Evolutionary conservation across 1,140 invertebrate genomes (phyloP).

Genomic region (Ostrea edulis): DNA sequence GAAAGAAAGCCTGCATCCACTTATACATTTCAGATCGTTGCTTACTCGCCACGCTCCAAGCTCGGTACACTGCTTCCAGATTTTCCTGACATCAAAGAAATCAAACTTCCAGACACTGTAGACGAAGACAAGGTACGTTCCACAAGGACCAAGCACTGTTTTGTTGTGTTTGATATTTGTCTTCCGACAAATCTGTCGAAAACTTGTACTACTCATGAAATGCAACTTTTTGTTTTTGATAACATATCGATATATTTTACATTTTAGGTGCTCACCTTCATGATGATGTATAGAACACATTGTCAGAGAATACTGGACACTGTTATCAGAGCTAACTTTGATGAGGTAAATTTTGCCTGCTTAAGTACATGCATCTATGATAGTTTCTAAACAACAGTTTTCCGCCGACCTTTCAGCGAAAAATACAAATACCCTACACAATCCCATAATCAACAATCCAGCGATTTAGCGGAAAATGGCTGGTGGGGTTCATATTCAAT

Average conservation of each 20-base stretch:
- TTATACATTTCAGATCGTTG: slow-evolving; percentile 65
- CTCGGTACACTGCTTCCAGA: slow-evolving; percentile 80
- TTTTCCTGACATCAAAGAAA: slow-evolving; percentile 80
- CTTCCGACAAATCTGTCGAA: too few species aligned
- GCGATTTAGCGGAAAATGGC: background rate
- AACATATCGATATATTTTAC: background rate
- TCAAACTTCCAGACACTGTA: slow-evolving; percentile 79
- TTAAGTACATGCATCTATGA: background rate
- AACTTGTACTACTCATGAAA: too few species aligned
- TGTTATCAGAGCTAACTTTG: slow-evolving; percentile 81
- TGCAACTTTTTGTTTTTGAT: background rate
- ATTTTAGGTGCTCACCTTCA: slow-evolving; percentile 80
- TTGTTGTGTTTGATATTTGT: background rate
- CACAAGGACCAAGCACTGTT: background rate
- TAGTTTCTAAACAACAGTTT: too few species aligned
- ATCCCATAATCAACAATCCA: too few species aligned
- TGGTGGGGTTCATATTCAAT: background rate
- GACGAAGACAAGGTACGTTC: slow-evolving; percentile 78
- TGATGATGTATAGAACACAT: slow-evolving; percentile 83
- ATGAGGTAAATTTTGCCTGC: slow-evolving; percentile 77
- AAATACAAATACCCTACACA: too few species aligned
- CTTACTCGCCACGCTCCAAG: slow-evolving; percentile 78
- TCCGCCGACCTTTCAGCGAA: too few species aligned
- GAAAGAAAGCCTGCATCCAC: background rate
- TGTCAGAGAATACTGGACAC: slow-evolving; percentile 82